Percentiles rank a stretch among this genome's conserved stretches.
These are phyloP conservation scores for Denticeps clupeoides DNA, from an alignment of 2,797 vertebrate species.

Conservation along the genomic window DNA sequence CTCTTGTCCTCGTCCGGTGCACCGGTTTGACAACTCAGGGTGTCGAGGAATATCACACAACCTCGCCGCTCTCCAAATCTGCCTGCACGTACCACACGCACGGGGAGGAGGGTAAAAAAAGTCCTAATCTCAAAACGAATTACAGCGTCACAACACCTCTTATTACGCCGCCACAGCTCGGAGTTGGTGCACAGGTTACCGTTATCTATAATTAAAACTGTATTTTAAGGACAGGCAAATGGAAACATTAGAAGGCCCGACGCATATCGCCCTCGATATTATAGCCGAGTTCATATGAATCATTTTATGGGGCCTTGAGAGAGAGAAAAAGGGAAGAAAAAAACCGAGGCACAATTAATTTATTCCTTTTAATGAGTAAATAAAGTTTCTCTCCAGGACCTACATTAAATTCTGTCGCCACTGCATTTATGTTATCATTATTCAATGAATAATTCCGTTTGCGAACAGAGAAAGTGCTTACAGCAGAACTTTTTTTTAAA, in stretches of 20 bases:
- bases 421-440: conserved; percentile 55
- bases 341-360: conserved; percentile 32
- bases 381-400: conserved; percentile 51
- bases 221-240: conserved; percentile 55
- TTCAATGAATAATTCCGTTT: conserved; percentile 61
- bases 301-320: conserved; percentile 29
- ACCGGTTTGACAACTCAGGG: too few relatives aligned
- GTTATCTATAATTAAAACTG: conserved; percentile 62
- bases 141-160: conserved; percentile 25
- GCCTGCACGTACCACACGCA: too few relatives aligned
- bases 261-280: conserved; percentile 42
- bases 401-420: conserved; percentile 51
- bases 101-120: background rate
- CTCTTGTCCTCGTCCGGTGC: too few relatives aligned
- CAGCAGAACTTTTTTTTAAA: conserved; percentile 41
- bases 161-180: conserved; percentile 24
- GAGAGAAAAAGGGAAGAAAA: conserved; percentile 16
- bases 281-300: conserved; percentile 44
- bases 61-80: too few relatives aligned
- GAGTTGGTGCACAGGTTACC: conserved; percentile 35
- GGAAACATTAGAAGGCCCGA: conserved; percentile 50
- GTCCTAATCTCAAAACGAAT: conserved; percentile 25
- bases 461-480: conserved; percentile 49
- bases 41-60: too few relatives aligned
- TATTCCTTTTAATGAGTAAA: conserved; percentile 51